Conservation (phyloP, 2,797 vertebrate genomes). For the Helicolenus hilgendorfi region DNA sequence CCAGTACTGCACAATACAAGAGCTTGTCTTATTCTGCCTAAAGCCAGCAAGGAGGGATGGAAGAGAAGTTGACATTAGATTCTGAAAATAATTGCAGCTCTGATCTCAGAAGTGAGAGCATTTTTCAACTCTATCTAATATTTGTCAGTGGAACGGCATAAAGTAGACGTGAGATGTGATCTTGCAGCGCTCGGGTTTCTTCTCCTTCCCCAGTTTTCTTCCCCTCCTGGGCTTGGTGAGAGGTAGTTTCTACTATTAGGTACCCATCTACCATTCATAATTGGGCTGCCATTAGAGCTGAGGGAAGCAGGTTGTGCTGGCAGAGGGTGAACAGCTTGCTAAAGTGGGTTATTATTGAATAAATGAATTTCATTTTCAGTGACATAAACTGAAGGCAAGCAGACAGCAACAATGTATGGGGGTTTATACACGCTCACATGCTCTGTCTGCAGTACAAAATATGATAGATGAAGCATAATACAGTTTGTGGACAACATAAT, state of each 20-base stretch:
- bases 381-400: conserved; percentile 51
- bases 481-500: conserved; percentile 1
- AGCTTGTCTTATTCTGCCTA: conserved; percentile 17
- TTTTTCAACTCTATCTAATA: conserved; percentile 45
- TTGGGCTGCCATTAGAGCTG: conserved; percentile 71
- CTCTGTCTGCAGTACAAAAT: conserved; percentile 19
- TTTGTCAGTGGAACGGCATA: conserved; percentile 50
- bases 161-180: conserved; percentile 51
- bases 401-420: conserved; percentile 15
- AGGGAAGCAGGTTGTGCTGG: conserved; percentile 62
- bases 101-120: conserved; percentile 53
- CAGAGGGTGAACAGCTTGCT: conserved; percentile 60
- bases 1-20: not conserved
- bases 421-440: not conserved
- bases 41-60: conserved; percentile 10
- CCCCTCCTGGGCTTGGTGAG: conserved; percentile 33
- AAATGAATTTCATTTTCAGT: conserved; percentile 67
- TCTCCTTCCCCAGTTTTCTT: not conserved
- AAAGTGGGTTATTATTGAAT: conserved; percentile 77
- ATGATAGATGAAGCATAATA: conserved; percentile 26
- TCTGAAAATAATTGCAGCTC: conserved; percentile 63
- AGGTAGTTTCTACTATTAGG: conserved; percentile 68
- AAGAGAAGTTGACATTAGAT: conserved; percentile 43
- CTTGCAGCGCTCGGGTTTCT: conserved; percentile 24
- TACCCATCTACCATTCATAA: conserved; percentile 76